phyloP scores from a whole-genome alignment of 1,140 invertebrate species.

The Pachyrhynchus sulphureomaculatus region DNA sequence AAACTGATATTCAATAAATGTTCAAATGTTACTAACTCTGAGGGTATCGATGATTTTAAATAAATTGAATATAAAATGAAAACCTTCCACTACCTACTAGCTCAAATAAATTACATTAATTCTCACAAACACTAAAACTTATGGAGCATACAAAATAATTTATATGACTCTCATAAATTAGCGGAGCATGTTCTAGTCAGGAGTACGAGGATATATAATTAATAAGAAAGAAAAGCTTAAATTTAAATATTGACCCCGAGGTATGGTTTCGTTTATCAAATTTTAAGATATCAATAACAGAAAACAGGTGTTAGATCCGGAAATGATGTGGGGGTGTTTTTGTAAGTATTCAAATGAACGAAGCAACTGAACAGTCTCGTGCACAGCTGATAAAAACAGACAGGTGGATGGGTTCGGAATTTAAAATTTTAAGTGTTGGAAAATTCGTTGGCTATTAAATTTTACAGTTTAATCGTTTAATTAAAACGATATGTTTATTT shows the following conservation, averaged over 20 bases:
- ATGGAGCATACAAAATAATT: too few relatives aligned
- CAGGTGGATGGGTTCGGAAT: constrained; percentile 15
- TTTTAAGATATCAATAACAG: constrained; percentile 21
- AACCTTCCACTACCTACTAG: too few relatives aligned
- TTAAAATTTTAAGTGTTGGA: neutral
- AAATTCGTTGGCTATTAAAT: too few relatives aligned
- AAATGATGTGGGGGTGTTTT: constrained; percentile 22
- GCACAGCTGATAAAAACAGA: constrained; percentile 17
- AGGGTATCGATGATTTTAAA: too few relatives aligned
- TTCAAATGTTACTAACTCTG: too few relatives aligned
- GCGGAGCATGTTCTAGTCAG: neutral
- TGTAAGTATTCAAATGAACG: constrained; percentile 30
- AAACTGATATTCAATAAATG: too few relatives aligned
- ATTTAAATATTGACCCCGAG: constrained; percentile 19
- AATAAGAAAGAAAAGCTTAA: constrained; percentile 12
- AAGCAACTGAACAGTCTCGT: constrained; percentile 3
- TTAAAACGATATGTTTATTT: too few relatives aligned
- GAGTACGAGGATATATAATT: neutral
- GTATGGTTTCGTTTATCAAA: constrained; percentile 9
- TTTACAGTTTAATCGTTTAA: too few relatives aligned
- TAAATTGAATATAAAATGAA: too few relatives aligned
- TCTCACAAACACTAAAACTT: too few relatives aligned
- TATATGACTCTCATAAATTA: too few relatives aligned
- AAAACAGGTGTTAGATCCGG: constrained; percentile 21
- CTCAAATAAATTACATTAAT: too few relatives aligned